phyloP scores from a whole-genome alignment of 2,888 invertebrate species.

The Lysandra bellargus region DNA sequence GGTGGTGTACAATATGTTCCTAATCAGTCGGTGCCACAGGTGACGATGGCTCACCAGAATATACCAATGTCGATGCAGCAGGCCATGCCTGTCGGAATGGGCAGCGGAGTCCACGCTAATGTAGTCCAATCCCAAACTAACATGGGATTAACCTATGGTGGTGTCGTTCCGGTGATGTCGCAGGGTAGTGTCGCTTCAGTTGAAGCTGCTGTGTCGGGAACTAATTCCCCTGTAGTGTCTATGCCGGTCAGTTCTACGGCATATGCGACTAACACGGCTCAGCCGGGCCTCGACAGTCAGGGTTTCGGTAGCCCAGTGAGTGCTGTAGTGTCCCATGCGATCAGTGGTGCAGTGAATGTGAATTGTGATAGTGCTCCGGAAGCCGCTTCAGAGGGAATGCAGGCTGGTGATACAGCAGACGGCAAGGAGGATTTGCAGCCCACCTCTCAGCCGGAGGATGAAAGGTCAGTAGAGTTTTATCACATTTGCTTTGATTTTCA shows the following conservation, averaged over 20 bases:
- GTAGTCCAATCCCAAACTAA: constrained; percentile 77
- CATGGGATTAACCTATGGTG: constrained; percentile 70
- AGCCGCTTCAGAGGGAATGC: constrained; percentile 57
- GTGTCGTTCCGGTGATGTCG: constrained; percentile 77
- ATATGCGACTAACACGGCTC: constrained; percentile 60
- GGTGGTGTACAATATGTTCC: constrained; percentile 69
- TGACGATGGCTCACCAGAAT: constrained; percentile 73
- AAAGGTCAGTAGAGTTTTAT: constrained; percentile 63
- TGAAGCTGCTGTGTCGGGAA: constrained; percentile 72
- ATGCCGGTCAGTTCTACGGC: constrained; percentile 71
- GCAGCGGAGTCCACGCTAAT: constrained; percentile 68
- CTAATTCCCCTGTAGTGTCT: constrained; percentile 76
- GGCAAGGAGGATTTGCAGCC: constrained; percentile 70
- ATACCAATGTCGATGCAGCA: constrained; percentile 79
- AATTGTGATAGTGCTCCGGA: constrained; percentile 75
- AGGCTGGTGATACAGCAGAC: constrained; percentile 66
- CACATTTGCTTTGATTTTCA: neutral
- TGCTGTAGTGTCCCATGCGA: constrained; percentile 73
- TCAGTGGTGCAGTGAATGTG: constrained; percentile 72
- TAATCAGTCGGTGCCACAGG: constrained; percentile 66
- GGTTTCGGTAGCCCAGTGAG: constrained; percentile 78
- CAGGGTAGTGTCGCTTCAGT: constrained; percentile 72
- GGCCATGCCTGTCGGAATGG: constrained; percentile 71
- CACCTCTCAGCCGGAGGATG: constrained; percentile 68
- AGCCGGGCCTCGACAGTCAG: constrained; percentile 70